phyloP scores from a whole-genome alignment of 2,797 vertebrate species.

The Macroramphosus scolopax region DNA sequence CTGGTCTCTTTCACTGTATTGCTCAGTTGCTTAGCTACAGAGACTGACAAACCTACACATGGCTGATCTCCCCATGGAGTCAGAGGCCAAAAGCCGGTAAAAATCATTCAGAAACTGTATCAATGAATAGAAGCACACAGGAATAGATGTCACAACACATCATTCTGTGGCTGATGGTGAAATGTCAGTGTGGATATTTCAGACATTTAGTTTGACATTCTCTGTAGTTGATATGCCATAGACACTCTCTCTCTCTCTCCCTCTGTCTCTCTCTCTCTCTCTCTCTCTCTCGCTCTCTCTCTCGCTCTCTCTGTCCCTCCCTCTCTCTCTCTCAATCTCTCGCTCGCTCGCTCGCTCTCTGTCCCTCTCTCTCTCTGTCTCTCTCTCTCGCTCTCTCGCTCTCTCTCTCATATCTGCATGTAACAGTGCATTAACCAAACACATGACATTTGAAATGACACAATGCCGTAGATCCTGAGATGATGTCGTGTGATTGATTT shows the following conservation, averaged over 20 bases:
- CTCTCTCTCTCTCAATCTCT: no score
- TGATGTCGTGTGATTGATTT: constrained; percentile 15
- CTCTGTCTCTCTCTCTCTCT: no score
- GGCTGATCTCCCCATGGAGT: constrained; percentile 70
- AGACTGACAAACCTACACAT: constrained; percentile 76
- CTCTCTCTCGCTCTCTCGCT: no score
- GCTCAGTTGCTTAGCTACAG: constrained; percentile 84
- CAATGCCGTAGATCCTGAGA: no score
- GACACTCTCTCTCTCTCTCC: no score
- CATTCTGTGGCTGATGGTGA: constrained; percentile 7
- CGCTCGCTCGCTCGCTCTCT: no score
- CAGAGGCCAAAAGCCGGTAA: constrained; percentile 56
- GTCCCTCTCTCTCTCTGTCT: no score
- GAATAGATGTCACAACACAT: constrained; percentile 22
- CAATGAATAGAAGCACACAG: constrained; percentile 43
- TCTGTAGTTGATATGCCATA: constrained; percentile 2
- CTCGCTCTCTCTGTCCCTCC: no score
- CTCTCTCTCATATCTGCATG: neutral
- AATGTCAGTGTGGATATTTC: constrained; percentile 13
- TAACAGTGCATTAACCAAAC: no score
- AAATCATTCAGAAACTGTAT: constrained; percentile 61
- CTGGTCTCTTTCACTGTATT: constrained; percentile 76
- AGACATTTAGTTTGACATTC: constrained; percentile 5
- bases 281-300: no score
- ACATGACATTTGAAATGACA: no score